Conservation (phyloP, 2,888 invertebrate genomes). For the Spisula solida region DNA sequence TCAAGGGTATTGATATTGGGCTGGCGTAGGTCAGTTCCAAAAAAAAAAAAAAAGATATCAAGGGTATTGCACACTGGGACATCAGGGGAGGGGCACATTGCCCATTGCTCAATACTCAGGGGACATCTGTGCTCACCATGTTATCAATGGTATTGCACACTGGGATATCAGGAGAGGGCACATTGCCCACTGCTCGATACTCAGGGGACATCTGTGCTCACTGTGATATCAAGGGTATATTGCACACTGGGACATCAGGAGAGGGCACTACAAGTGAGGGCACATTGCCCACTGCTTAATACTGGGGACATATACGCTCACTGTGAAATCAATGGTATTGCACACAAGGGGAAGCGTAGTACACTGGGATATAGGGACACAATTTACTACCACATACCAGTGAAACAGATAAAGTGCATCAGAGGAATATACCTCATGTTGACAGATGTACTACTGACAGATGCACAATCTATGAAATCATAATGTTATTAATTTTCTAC, state of each 20-base stretch:
- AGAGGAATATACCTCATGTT: not conserved
- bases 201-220: no score
- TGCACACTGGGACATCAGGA: not conserved
- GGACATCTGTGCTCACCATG: no score
- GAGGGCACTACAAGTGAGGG: no score
- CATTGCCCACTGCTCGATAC: no score
- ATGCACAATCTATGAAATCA: conserved; percentile 10
- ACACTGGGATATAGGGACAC: not conserved
- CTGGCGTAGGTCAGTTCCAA: no score
- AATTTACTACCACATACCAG: not conserved
- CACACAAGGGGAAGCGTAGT: not conserved
- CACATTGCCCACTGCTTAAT: no score
- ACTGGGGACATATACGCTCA: no score
- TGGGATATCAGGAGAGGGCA: not conserved
- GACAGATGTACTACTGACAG: not conserved
- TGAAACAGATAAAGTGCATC: not conserved
- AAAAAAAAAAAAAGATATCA: no score
- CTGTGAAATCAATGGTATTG: no score
- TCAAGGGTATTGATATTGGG: no score
- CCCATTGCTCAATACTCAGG: no score
- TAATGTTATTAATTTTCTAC: conserved; percentile 15
- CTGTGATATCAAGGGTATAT: not conserved
- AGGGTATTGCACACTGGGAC: not conserved
- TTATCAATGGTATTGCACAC: no score
- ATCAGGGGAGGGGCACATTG: not conserved